These are phyloP conservation scores for Trinorchestia longiramus DNA, from an alignment of 1,140 invertebrate species.

Conservation along the genomic window DNA sequence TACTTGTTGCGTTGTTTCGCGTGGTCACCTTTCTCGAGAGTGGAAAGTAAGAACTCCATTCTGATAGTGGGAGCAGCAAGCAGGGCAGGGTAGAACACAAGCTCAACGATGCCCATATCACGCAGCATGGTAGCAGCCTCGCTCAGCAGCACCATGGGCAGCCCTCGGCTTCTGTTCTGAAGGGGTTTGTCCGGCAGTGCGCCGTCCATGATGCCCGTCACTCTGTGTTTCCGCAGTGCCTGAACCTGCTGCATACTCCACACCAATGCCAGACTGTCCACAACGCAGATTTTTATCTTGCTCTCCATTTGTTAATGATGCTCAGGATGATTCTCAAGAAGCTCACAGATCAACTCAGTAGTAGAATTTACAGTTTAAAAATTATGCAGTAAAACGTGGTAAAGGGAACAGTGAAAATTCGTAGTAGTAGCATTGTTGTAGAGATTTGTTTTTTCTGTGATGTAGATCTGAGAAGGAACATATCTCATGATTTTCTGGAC, in stretches of 20 bases:
- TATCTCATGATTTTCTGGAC: too few species aligned
- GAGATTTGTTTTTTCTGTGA: too few species aligned
- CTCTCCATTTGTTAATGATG: too few species aligned
- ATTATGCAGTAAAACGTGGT: too few species aligned
- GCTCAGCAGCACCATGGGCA: slow-evolving; percentile 3
- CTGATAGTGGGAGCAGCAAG: neutral
- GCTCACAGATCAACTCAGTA: too few species aligned
- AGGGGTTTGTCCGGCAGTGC: neutral
- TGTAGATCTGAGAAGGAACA: too few species aligned
- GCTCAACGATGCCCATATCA: neutral
- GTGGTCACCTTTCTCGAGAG: slow-evolving; percentile 10
- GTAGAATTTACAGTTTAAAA: too few species aligned
- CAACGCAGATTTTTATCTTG: neutral
- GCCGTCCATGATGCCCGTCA: slow-evolving; percentile 7
- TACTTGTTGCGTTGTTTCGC: neutral
- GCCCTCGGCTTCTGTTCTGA: neutral
- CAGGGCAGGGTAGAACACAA: slow-evolving; percentile 17
- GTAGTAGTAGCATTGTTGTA: too few species aligned
- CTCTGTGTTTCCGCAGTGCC: neutral
- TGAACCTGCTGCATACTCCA: slow-evolving; percentile 6
- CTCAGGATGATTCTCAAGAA: too few species aligned
- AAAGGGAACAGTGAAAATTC: too few species aligned
- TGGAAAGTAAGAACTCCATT: neutral
- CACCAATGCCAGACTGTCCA: neutral
- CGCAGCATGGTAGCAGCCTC: slow-evolving; percentile 14